Base-by-base conservation (phyloP, 2,797 vertebrate genomes). In the Cephalopachus bancanus region DNA sequence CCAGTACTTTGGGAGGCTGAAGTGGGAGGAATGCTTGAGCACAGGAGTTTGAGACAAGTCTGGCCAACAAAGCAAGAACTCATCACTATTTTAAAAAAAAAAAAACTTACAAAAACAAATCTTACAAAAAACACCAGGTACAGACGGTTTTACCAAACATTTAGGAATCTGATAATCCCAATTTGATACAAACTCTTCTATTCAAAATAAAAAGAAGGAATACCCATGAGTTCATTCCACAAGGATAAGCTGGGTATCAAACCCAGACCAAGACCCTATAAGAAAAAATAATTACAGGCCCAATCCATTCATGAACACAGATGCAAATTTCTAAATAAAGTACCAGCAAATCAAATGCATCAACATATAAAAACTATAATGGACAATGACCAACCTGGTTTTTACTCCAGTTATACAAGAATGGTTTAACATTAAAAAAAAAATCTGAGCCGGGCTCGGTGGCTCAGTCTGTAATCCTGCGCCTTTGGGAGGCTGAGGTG, bases 381-480 rank as follows among this genome's bases (percentile, higher is more conserved):
- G 16, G 28, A 53, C 55, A 87, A 80, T 33, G 28, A 55, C 20
- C n/a, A 92, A 83, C 12, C 37, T 69, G 7, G 71, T 14, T 55
- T 78, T 71, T 89, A 78, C 57, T 28, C 64, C n/a, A 76, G 64
- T 60, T 79, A 71, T 64, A 62, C 24, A 62, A 83, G 57, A 30
- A 49, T 19, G 55, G 64, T 74, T 88, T 80, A 87, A 20, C 74
- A 93, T 44, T 72, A 64, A 19, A 83, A 81, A 75, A 93, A 65
- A 65, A 65, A 65, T 28, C 30, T n/a, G 33, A 19, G 17, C 67
- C 30, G 33, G n/a, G 67, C n/a, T 1, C n/a, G 5, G n/a, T 69
- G 67, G 67, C n/a, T 69, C 9, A 69, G 9, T 30, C 67, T 20
- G 19, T 69, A 37, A 69, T 69, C 67, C 17, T n/a, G 33, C 3